Evolutionary conservation across 2,797 vertebrate species (phyloP).

Genomic region (Danionella dracula): DNA sequence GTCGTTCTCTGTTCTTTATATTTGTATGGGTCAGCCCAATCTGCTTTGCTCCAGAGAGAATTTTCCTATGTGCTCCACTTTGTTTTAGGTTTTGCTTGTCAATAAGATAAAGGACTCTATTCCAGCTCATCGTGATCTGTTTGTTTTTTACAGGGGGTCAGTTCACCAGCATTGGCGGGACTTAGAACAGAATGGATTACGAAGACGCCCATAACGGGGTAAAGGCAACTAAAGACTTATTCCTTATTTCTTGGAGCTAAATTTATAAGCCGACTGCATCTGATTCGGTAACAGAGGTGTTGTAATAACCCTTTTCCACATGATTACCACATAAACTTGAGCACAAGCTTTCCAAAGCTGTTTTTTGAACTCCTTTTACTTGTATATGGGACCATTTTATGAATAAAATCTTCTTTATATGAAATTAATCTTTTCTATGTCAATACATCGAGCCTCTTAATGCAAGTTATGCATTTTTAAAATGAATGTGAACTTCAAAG

Average conservation of each 20-base stretch:
- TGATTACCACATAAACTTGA: background rate
- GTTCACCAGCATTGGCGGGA: conserved; percentile 45
- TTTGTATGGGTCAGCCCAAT: background rate
- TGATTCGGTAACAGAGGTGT: background rate
- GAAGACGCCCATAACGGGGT: conserved; percentile 56
- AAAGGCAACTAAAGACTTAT: conserved; percentile 44
- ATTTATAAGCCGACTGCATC: background rate
- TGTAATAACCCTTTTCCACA: background rate
- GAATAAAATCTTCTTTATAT: no score
- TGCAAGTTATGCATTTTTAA: no score
- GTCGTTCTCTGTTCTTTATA: background rate
- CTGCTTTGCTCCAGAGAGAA: background rate
- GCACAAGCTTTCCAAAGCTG: background rate
- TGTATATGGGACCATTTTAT: no score
- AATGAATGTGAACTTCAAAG: no score
- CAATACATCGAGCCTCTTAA: no score
- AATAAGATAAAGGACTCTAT: background rate
- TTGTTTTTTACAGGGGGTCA: conserved; percentile 49
- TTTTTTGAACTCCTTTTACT: no score
- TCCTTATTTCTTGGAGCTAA: background rate
- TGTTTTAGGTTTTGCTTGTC: background rate
- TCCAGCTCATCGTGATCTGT: conserved; percentile 28
- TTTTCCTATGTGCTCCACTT: background rate
- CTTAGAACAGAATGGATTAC: conserved; percentile 47
- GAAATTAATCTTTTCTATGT: no score